Evolutionary conservation across 2,797 vertebrate species (phyloP).

Genomic region (Pantherophis vulpinus): DNA sequence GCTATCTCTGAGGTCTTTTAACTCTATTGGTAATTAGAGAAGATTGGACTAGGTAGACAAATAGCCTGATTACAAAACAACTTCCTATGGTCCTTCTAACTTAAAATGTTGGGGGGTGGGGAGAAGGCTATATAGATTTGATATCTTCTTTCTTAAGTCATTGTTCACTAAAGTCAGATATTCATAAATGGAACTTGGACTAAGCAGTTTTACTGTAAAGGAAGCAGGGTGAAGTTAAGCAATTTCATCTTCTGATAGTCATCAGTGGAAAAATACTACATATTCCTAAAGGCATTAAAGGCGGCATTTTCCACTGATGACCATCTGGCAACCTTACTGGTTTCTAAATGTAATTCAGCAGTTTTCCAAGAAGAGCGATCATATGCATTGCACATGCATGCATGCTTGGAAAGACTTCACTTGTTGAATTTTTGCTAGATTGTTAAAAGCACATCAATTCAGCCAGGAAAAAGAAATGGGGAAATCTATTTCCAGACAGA

Average conservation of each 20-base stretch:
- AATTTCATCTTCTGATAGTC: neutral
- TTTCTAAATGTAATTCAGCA: neutral
- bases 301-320: neutral
- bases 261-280: neutral
- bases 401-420: neutral
- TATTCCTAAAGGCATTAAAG: neutral
- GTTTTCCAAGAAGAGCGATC: neutral
- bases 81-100: neutral
- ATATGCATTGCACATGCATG: neutral
- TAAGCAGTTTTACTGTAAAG: neutral
- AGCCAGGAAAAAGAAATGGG: neutral
- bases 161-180: neutral
- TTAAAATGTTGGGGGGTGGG: neutral
- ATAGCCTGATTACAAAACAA: neutral
- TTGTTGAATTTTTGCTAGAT: neutral
- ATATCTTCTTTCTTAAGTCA: neutral
- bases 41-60: neutral
- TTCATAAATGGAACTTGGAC: neutral
- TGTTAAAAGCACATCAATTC: no score
- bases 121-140: neutral
- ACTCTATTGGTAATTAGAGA: neutral
- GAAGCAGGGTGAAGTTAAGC: neutral
- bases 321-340: neutral
- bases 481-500: neutral
- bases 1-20: neutral